Base-by-base conservation (phyloP, 2,888 invertebrate genomes). In the Unio pictorum region DNA sequence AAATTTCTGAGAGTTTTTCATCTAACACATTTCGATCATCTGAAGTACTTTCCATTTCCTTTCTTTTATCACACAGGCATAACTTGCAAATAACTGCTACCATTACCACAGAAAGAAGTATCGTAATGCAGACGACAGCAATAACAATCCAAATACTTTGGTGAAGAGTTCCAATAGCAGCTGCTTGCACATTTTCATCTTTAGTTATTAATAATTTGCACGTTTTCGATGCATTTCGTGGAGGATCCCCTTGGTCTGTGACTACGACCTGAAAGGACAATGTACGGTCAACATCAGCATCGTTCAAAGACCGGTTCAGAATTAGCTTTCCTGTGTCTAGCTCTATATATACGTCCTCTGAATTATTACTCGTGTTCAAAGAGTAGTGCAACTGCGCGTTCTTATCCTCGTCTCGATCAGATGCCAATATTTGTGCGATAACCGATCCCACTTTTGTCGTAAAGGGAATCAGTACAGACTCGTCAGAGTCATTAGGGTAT, bases 201-300 rank as follows among this genome's bases (percentile, higher is more conserved):
- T 73, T 69, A 23, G 73, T 68, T 54, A 82, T 65, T 20, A 71
- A 60, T 5, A 85, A 72, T 58, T 79, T 73, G 17, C 75, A 60
- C 23, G 63, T 69, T 66, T 78, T 68, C 64, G 73, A 76, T 15
- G 84, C 65, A 15, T 76, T 70, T 18, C 71, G 74, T 30, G 75
- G 71, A 8, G 84, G 84, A 8, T 67, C 69, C 0, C 86, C 86
- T n/a, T 76, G 70, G 67, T 86, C 86, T n/a, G 71, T 79, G 15
- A 86, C 83, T 23, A 75, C 72, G 6, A 86, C 72, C 17, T 71
- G 74, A 34, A 86, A 69, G 20, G 61, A 69, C 61, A 80, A 84
- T 7, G 73, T 72, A 45, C 55, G 45, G 20, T 78, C 81, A 54
- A 76, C 69, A 58, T 82, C 76, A 18, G 62, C 69, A n/a, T 67